Base-by-base conservation (phyloP, 2,888 invertebrate genomes). In the Agonum fuliginosum region DNA sequence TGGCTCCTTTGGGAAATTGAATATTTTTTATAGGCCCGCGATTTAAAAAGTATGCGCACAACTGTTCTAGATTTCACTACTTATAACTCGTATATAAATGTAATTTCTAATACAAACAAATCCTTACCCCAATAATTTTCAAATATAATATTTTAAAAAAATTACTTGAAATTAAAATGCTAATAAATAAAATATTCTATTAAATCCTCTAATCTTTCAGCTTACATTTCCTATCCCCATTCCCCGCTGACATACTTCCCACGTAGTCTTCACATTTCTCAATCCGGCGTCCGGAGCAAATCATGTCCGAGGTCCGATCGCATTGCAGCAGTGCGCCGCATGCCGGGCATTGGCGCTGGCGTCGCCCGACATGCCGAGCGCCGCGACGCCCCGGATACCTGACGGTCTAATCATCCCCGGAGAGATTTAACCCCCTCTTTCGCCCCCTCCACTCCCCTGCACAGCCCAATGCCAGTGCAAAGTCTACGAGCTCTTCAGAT, bases 361-460 rank as follows among this genome's bases (percentile, higher is more conserved):
- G 54, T 54, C 54, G 54, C 3, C 12, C 54, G 54, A 54, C 54
- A 54, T 54, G 24, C 54, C 54, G 3, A 12, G 54, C 24, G 24
- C 54, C 54, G n/a, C n/a, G 22, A n/a, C 12, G 54, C 54, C 20
- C n/a, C 54, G 54, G 54, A 54, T 54, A 54, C 54, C 54, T 54
- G 54, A 54, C 54, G 54, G 54, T 54, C 22, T 54, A 54, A 54
- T 54, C 54, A 54, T 24, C 22, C 54, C 54, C 12, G 48, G 1
- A 17, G 10, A 19, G 48, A 10, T 19, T 19, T 17, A 6, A 20
- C 20, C 12, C 48, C 20, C 48, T 17, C 19, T 17, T 24, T 43
- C 43, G 14, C 43, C 14, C 12, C 12, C n/a, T 12, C 10, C 41
- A 12, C 3, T 41, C 41, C 12, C 43, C 43, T 43, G 43, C 43